Evolutionary conservation across 2,797 vertebrate genomes (phyloP), one percentile per base, ranked within the genome.

Genomic region (Tragelaphus eurycerus): DNA sequence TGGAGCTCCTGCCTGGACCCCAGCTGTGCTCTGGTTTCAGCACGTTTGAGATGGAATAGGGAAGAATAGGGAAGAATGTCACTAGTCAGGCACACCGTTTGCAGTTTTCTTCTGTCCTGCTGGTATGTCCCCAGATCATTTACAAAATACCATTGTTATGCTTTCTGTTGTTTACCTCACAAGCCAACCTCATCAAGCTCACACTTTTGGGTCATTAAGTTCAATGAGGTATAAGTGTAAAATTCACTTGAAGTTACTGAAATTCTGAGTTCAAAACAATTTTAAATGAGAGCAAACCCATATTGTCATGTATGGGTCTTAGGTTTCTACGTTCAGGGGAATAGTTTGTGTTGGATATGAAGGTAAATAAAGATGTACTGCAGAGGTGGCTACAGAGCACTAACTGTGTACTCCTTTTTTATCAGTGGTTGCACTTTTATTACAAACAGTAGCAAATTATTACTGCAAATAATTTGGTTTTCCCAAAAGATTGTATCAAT

Each of bases 281-380:
- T 95, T 95, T 89, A 93, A 96, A 50, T 95, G 79, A 52, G 55
- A 95, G 19, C 60, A 84, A 97, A 95, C 34, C 67, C 19, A 13
- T 48, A 59, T 31, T 57, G 25, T 71, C 34, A 1, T 31, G 4
- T 25, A 59, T 71, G n/a, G 23, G 57, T 94, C 89, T 94, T 78
- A 46, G 27, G 29, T 89, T 79, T 95, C 76, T 96, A 43, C 5
- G 4, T 92, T 89, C 54, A 94, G 87, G 52, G 78, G 11, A 93
- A 43, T 19, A 74, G 71, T 54, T 84, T 0, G 7, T 90, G 34
- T 46, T 54, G 38, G 29, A 55, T 82, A 48, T 7, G 46, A 91
- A 89, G 38, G 55, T 81, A 62, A 95, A 93, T 60, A 64, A 55
- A 64, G 7, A 48, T 8, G 7, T 60, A 34, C 10, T 88, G 46